These are phyloP conservation scores for Camptogramma bilineatum DNA, from an alignment of 2,888 invertebrate genomes.

Conservation along the genomic window DNA sequence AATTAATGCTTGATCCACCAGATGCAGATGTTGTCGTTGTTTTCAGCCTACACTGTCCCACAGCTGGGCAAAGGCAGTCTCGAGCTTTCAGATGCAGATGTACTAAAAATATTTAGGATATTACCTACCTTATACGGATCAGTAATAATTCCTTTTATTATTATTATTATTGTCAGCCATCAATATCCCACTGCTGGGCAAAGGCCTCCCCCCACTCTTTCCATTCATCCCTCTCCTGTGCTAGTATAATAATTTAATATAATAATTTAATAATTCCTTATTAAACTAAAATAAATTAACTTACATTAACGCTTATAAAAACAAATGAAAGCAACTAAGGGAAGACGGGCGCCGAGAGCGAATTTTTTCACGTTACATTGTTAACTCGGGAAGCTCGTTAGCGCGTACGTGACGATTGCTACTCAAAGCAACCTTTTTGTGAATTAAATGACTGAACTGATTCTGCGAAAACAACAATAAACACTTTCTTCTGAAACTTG, in stretches of 20 bases:
- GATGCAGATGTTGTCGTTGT: conserved; percentile 11
- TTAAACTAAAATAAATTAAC: conserved; percentile 25
- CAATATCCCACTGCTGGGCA: too few species aligned
- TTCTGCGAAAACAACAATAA: conserved; percentile 45
- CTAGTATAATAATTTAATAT: too few species aligned
- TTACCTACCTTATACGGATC: background rate
- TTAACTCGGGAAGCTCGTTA: conserved; percentile 82
- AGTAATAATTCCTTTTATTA: conserved; percentile 1
- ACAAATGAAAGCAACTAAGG: conserved; percentile 32
- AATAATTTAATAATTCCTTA: conserved; percentile 3
- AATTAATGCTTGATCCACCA: conserved; percentile 31
- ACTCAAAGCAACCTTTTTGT: conserved; percentile 68
- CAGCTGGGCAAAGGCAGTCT: too few species aligned
- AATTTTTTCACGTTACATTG: conserved; percentile 81
- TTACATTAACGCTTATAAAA: conserved; percentile 24
- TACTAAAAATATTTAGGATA: conserved; percentile 9
- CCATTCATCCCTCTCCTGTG: too few species aligned
- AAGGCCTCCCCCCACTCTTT: too few species aligned
- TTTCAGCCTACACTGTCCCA: too few species aligned
- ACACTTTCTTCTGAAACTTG: conserved; percentile 34
- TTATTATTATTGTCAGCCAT: too few species aligned
- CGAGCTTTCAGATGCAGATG: too few species aligned
- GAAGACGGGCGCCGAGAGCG: conserved; percentile 50
- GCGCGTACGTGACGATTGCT: conserved; percentile 80
- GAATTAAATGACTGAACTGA: conserved; percentile 72